Evolutionary conservation across 2,888 invertebrate genomes (phyloP), one percentile per base, ranked within the genome.

Genomic region (Eudasyphora cyanicolor): DNA sequence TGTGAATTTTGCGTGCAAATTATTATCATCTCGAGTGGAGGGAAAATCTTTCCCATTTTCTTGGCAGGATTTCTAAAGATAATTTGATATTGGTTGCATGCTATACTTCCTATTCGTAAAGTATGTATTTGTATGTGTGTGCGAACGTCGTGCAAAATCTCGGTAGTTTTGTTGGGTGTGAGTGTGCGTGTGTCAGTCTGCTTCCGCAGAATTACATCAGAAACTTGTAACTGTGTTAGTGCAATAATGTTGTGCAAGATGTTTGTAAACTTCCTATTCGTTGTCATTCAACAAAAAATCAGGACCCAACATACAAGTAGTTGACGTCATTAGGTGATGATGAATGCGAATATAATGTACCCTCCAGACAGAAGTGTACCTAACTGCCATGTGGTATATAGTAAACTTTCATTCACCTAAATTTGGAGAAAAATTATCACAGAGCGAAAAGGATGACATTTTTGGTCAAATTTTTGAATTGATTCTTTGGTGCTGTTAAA

Each of bases 1-100:
- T 85, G 84, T 74, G 82, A 85, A 75, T 76, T 79, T 84, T 85
- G 85, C 85, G 85, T 86, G 85, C 76, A 79, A 84, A 85, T 82
- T 85, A 79, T 78, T 71, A 78, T 75, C 70, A 78, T 49, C 75
- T 64, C 3, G 42, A 76, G 42, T 62, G 27, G 14, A 49, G 38
- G 0, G 27, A 29, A 76, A 10, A 70, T 64, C 71, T 64, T 71
- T 49, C n/a, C 54, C 62, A 75, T 78, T 71, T 80, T 80, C 64
- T 80, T 84, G 75, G 71, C 62, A 75, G 21, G 57, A 75, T 64
- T 78, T 78, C 57, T 38, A 77, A n/a, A 75, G 70, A 83, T 83
- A 71, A 83, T 83, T 83, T 78, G 74, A 60, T 83, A 71, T 77
- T 75, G 70, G 80, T 78, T 78, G 64, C 77, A 75, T 75, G 71